Evolutionary conservation across 2,113 vertebrate genomes (phyloP), one percentile per base, ranked within the genome.

Genomic region (Melierax canorus): DNA sequence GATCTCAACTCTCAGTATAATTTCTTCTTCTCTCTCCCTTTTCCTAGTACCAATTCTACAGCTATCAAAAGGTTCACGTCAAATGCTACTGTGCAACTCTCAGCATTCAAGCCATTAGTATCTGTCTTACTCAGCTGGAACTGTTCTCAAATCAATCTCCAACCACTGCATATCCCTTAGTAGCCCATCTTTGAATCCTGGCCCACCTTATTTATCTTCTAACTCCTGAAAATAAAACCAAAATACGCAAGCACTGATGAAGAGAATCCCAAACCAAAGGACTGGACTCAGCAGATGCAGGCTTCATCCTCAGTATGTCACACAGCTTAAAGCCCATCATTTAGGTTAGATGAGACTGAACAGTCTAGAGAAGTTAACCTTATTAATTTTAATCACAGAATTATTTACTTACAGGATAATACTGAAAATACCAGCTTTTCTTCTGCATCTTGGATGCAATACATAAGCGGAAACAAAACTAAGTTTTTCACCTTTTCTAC

Each of bases 381-480:
- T 21, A 46, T 10, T 51, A 14, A 41, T 55, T 64, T 77, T 43
- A 63, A 69, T 30, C 12, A 58, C 46, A 39, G 6, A 69, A 32
- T 39, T 46, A 36, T 72, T 88, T 59, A 80, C 50, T 59, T 18
- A 53, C 30, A 46, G 11, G 21, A 41, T 21, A 71, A 48, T 11
- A 51, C 15, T 48, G 60, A 75, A 71, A 34, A 36, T 4, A 64
- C 1, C 45, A 50, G 16, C 6, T 46, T 56, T 72, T 63, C 51
- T 20, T 38, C 38, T 76, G 20, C 58, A 69, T 19, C 23, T 71
- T 51, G 18, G 23, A 24, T 76, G 21, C 43, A 62, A 30, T 0
- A 3, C 4, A 0, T 59, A 50, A 76, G 9, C 22, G 5, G 36
- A 68, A 88, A 68, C 7, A 55, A 60, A 75, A 29, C 0, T 0